Conservation (phyloP, 2,888 invertebrate species). For the Chymomyza fuscimana region DNA sequence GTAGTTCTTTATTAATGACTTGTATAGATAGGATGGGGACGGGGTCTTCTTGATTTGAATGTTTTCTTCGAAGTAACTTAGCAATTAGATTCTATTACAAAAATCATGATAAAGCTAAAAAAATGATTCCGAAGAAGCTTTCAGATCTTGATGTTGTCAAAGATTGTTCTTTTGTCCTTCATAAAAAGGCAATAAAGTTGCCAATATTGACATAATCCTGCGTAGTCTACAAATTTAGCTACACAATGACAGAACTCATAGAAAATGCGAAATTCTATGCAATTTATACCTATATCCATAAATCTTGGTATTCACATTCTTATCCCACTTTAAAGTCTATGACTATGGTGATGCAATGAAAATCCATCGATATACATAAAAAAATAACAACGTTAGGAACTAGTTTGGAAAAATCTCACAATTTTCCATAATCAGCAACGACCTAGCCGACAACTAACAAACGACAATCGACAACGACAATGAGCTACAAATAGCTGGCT, state of each 20-base stretch:
- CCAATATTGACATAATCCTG: no score
- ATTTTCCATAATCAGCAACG: slow-evolving; percentile 65
- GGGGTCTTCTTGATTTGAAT: no score
- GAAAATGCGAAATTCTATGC: not conserved
- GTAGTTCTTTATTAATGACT: no score
- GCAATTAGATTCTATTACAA: no score
- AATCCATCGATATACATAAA: slow-evolving; percentile 21
- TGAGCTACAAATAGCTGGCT: slow-evolving; percentile 70
- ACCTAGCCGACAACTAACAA: slow-evolving; percentile 33
- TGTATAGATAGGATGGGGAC: no score
- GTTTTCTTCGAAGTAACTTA: no score
- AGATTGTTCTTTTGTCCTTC: no score
- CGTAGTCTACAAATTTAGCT: not conserved
- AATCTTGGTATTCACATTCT: not conserved
- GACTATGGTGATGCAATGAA: slow-evolving; percentile 55
- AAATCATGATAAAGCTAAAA: no score
- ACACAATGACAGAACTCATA: not conserved
- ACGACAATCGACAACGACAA: slow-evolving; percentile 35
- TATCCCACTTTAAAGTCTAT: not conserved
- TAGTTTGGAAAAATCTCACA: slow-evolving; percentile 55
- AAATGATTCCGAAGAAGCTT: no score
- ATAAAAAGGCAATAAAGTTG: no score
- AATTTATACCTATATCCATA: not conserved
- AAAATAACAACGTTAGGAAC: slow-evolving; percentile 38
- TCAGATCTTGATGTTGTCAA: no score